Conservation (phyloP, 2,888 invertebrate species). For the Oligia fasciuncula region DNA sequence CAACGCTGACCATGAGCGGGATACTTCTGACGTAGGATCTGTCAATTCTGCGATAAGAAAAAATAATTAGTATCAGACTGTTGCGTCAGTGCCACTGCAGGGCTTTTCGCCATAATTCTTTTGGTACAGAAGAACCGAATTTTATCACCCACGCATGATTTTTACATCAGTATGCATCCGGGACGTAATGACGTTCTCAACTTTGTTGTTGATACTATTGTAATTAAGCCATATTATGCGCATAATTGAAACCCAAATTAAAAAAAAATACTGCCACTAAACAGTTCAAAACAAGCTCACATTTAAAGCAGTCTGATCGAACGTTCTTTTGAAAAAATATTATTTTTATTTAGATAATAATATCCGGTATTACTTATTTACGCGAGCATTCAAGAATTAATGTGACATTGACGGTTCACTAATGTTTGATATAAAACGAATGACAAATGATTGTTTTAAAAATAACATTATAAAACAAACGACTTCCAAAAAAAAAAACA, state of each 20-base stretch:
- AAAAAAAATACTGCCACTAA: not conserved
- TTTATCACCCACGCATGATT: not conserved
- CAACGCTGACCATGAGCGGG: slow-evolving; percentile 86
- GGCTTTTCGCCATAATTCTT: not conserved
- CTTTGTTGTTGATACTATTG: not conserved
- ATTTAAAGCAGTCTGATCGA: not conserved
- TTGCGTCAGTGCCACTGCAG: not conserved
- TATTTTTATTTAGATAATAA: too few relatives aligned
- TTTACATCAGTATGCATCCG: not conserved
- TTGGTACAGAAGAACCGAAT: not conserved
- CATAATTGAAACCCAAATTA: not conserved
- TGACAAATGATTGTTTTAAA: too few relatives aligned
- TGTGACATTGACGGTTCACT: not conserved
- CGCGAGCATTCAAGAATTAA: not conserved
- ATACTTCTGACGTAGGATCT: slow-evolving; percentile 86
- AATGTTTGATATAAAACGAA: too few relatives aligned
- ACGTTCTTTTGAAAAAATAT: too few relatives aligned
- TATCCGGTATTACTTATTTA: not conserved
- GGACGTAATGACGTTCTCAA: not conserved
- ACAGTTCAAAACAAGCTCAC: not conserved
- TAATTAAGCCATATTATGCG: not conserved
- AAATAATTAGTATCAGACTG: slow-evolving; percentile 2
- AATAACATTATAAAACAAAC: too few relatives aligned
- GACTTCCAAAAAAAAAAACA: too few relatives aligned
- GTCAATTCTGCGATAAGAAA: slow-evolving; percentile 76